These are phyloP conservation scores for Caenorhabditis briggsae DNA, from an alignment of 1,140 invertebrate species.

Conservation along the genomic window DNA sequence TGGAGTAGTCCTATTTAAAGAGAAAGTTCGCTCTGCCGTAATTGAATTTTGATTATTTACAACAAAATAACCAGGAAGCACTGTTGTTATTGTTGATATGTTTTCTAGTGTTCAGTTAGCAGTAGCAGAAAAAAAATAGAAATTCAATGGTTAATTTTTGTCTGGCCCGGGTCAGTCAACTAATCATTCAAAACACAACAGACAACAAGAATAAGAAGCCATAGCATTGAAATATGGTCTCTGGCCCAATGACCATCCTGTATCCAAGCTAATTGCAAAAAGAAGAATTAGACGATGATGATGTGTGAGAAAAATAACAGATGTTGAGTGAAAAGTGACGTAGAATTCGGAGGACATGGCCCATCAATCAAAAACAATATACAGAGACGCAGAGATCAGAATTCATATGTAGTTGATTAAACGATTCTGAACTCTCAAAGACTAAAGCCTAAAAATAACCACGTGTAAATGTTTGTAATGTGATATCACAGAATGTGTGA, in stretches of 20 bases:
- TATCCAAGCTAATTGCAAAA: neutral
- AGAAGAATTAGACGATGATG: constrained; percentile 37
- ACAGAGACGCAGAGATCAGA: constrained; percentile 17
- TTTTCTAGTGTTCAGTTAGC: neutral
- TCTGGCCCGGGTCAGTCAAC: neutral
- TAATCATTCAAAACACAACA: constrained; percentile 33
- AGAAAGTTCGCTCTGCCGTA: neutral
- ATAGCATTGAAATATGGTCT: constrained; percentile 28
- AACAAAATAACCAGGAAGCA: neutral
- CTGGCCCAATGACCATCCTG: constrained; percentile 22
- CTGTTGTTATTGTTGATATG: constrained; percentile 16
- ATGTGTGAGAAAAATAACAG: neutral
- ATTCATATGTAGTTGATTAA: neutral
- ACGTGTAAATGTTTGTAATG: neutral
- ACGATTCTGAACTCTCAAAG: constrained; percentile 13
- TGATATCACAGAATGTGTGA: neutral
- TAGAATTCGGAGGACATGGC: neutral
- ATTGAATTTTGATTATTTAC: neutral
- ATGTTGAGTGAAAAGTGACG: constrained; percentile 5
- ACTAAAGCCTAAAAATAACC: neutral
- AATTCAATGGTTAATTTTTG: neutral
- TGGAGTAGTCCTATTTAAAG: neutral
- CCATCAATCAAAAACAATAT: constrained; percentile 6
- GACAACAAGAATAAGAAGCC: constrained; percentile 23
- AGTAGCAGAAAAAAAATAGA: neutral